Conservation (phyloP, 2,797 vertebrate genomes). For the Sibirionetta formosa region DNA sequence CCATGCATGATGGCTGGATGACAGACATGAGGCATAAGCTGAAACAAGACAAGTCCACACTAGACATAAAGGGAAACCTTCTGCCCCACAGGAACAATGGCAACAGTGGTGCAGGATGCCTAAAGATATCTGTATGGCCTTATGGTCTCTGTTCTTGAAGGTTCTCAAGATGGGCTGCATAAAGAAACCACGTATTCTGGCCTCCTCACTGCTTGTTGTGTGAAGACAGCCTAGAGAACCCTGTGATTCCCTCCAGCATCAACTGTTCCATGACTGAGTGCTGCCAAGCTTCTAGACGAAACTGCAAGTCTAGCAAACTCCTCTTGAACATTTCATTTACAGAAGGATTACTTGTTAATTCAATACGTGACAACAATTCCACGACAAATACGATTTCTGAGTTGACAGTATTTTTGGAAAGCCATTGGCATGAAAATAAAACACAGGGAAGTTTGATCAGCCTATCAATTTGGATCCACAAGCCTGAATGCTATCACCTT, state of each 20-base stretch:
- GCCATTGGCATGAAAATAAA: background rate
- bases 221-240: background rate
- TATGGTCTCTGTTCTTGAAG: background rate
- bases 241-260: background rate
- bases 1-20: background rate
- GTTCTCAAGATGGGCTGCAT: background rate
- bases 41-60: background rate
- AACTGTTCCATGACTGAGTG: background rate
- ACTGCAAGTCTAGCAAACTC: background rate
- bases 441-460: background rate
- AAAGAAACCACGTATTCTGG: background rate
- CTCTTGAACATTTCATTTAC: background rate
- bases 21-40: background rate
- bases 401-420: background rate
- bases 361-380: background rate
- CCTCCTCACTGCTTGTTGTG: background rate
- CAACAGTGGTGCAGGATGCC: background rate
- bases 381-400: background rate
- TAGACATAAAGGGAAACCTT: background rate
- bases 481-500: background rate
- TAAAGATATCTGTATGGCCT: background rate
- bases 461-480: background rate
- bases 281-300: background rate
- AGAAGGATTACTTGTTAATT: background rate
- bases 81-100: rapidly evolving